phyloP scores from a whole-genome alignment of 2,797 vertebrate species.

The Channa striata region DNA sequence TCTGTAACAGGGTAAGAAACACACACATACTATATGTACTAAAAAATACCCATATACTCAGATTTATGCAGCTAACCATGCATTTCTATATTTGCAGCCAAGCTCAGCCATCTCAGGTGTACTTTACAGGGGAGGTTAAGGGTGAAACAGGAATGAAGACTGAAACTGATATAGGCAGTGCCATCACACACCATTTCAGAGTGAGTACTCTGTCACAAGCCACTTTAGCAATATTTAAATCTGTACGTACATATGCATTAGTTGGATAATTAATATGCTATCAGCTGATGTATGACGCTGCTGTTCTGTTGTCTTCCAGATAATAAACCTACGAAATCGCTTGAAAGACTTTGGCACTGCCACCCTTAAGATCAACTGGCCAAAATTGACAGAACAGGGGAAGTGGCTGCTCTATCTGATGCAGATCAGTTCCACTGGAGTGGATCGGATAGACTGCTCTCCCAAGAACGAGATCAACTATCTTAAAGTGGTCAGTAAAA shows the following conservation, averaged over 20 bases:
- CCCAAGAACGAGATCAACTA: conserved; percentile 83
- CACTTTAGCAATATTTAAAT: neutral
- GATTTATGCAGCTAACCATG: neutral
- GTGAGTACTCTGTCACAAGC: conserved; percentile 76
- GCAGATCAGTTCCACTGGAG: conserved; percentile 86
- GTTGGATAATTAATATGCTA: neutral
- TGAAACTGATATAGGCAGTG: conserved; percentile 90
- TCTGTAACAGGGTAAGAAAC: conserved; percentile 91
- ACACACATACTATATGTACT: neutral
- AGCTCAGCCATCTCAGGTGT: conserved; percentile 94
- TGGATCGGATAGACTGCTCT: conserved; percentile 84
- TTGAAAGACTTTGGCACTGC: conserved; percentile 88
- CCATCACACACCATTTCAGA: conserved; percentile 92
- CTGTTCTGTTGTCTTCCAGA: conserved; percentile 74
- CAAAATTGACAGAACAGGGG: conserved; percentile 83
- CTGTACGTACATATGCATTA: neutral
- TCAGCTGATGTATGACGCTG: neutral
- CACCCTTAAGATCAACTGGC: conserved; percentile 91
- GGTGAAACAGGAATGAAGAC: conserved; percentile 88
- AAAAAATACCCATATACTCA: neutral
- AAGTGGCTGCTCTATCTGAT: conserved; percentile 94
- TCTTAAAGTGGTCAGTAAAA: conserved; percentile 52
- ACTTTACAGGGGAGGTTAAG: conserved; percentile 86
- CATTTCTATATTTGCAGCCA: conserved; percentile 79
- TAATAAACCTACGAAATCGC: conserved; percentile 92